Percentiles rank a stretch among this genome's conserved stretches.
These are phyloP conservation scores for Semotilus atromaculatus DNA, from an alignment of 2,797 vertebrate genomes.

Conservation along the genomic window DNA sequence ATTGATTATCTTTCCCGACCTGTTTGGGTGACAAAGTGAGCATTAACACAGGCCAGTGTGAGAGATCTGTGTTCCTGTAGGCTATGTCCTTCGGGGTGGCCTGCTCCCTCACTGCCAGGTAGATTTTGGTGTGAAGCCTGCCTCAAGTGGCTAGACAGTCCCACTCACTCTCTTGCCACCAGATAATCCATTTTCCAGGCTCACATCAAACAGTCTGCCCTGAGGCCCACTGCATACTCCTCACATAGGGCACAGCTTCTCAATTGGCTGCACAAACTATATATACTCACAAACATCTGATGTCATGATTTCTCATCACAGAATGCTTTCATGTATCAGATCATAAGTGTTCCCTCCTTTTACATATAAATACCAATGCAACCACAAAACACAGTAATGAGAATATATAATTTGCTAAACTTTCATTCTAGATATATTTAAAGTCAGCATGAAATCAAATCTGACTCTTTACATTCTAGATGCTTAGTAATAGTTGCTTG, in stretches of 20 bases:
- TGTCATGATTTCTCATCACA: conserved; percentile 21
- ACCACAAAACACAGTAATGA: background rate
- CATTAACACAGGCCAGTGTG: conserved; percentile 76
- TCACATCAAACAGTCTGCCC: conserved; percentile 81
- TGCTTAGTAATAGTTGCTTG: background rate
- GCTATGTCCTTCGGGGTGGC: conserved; percentile 72
- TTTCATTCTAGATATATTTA: conserved; percentile 2
- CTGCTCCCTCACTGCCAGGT: conserved; percentile 59
- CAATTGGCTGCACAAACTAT: conserved; percentile 5
- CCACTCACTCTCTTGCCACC: conserved; percentile 76
- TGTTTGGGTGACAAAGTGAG: conserved; percentile 86
- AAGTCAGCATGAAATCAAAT: background rate
- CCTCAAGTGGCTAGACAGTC: conserved; percentile 63
- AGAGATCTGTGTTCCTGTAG: conserved; percentile 65
- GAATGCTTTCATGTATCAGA: background rate
- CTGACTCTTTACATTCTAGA: too few relatives aligned
- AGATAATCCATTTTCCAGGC: conserved; percentile 82
- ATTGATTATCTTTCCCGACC: conserved; percentile 88
- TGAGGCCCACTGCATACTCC: conserved; percentile 63
- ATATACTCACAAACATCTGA: conserved; percentile 23
- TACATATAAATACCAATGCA: conserved; percentile 51
- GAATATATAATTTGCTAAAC: background rate
- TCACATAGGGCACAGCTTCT: conserved; percentile 22
- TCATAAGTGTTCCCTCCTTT: background rate
- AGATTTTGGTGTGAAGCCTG: conserved; percentile 49